Conservation (phyloP, 1,140 invertebrate genomes). For the Matsumurasca onukii region DNA sequence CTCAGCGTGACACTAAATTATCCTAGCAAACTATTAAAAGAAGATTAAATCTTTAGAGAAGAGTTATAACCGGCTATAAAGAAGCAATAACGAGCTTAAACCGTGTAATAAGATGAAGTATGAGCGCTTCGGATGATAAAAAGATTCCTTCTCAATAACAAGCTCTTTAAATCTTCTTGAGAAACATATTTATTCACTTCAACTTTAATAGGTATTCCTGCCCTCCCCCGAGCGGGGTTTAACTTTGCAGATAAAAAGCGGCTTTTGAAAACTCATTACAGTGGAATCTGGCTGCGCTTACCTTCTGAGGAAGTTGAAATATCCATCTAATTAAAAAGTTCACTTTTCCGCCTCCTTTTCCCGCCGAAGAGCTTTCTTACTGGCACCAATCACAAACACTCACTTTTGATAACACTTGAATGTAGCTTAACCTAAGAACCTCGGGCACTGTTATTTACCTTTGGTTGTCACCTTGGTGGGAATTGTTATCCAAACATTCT, state of each 20-base stretch:
- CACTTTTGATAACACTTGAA: too few relatives aligned
- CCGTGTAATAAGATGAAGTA: not conserved
- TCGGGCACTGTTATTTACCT: too few relatives aligned
- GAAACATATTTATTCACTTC: not conserved
- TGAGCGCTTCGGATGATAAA: not conserved
- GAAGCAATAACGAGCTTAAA: not conserved
- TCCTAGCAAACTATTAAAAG: too few relatives aligned
- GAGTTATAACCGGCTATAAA: not conserved
- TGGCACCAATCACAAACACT: too few relatives aligned
- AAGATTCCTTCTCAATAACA: not conserved
- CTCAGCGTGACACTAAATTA: too few relatives aligned
- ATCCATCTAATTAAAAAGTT: constrained; percentile 1
- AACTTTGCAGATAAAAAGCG: not conserved
- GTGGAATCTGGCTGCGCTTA: not conserved
- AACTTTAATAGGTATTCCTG: not conserved
- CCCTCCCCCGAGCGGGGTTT: not conserved
- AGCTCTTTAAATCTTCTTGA: not conserved
- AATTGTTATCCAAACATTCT: not conserved
- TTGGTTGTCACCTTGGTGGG: too few relatives aligned
- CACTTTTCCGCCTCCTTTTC: not conserved
- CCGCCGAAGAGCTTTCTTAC: not conserved
- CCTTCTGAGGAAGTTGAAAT: not conserved
- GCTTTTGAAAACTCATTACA: not conserved
- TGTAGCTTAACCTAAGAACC: too few relatives aligned
- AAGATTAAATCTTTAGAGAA: too few relatives aligned